Percentiles rank a stretch among this genome's conserved stretches.
Evolutionary conservation across 2,888 invertebrate genomes (phyloP).

Genomic region (Saturnia pavonia): DNA sequence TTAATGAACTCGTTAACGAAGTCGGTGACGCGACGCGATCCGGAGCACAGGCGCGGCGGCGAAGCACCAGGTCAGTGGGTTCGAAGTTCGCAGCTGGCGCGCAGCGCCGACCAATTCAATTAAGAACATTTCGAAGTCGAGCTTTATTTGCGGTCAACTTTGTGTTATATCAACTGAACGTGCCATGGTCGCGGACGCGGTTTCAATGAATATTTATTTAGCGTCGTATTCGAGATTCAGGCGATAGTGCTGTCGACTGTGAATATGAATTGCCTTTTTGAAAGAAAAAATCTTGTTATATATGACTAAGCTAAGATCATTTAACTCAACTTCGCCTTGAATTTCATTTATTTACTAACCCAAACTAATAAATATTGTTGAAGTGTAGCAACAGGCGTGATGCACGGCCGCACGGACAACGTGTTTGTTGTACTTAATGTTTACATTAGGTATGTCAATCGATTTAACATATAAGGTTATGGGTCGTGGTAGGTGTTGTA

Average conservation of each 20-base stretch:
- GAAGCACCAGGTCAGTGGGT: not conserved
- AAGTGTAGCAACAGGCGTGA: too few relatives aligned
- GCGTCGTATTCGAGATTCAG: not conserved
- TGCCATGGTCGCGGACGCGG: not conserved
- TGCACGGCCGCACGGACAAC: too few relatives aligned
- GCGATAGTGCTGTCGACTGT: not conserved
- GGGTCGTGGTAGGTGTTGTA: too few relatives aligned
- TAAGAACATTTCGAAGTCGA: conserved; percentile 4
- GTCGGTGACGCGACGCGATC: not conserved
- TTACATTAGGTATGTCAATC: too few relatives aligned
- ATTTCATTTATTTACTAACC: not conserved
- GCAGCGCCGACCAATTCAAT: not conserved
- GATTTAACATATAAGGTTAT: too few relatives aligned
- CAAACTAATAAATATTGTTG: too few relatives aligned
- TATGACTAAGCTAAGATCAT: not conserved
- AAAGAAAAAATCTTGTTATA: not conserved
- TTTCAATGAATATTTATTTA: not conserved
- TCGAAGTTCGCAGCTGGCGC: not conserved
- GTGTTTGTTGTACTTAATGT: too few relatives aligned
- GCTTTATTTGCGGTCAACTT: conserved; percentile 7
- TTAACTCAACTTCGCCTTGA: not conserved
- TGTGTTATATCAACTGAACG: not conserved
- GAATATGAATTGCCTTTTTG: not conserved
- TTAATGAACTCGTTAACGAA: conserved; percentile 5
- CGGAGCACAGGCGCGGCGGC: not conserved